Percentiles rank a stretch among this genome's conserved stretches.
Conservation (phyloP, 2,797 vertebrate genomes). For the Falco peregrinus region DNA sequence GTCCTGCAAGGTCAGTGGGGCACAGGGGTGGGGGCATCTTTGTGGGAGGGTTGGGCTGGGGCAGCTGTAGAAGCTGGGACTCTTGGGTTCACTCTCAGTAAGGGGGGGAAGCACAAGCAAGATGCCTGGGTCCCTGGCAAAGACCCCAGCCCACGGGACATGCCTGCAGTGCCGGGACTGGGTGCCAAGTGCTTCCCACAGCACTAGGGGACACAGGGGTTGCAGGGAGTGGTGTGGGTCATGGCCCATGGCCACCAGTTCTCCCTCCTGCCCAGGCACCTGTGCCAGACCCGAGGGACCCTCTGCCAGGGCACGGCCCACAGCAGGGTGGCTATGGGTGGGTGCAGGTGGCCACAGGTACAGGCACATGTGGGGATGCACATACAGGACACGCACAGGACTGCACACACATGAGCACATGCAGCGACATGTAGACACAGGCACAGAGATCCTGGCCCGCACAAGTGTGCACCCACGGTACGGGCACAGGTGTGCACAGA, state of each 20-base stretch:
- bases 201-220: not conserved
- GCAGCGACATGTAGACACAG: accelerated
- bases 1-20: conserved; percentile 84
- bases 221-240: not conserved
- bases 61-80: not conserved
- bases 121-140: not conserved
- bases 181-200: not conserved
- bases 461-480: not conserved
- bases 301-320: not conserved
- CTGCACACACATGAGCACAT: not conserved
- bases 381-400: not conserved
- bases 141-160: accelerated
- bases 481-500: not conserved
- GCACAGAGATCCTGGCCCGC: not conserved
- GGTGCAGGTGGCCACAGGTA: not conserved
- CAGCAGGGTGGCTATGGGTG: not conserved
- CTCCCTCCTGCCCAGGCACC: not conserved
- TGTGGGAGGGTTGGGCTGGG: not conserved
- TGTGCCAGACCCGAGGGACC: not conserved
- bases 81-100: not conserved
- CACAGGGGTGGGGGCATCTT: not conserved
- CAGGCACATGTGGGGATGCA: accelerated
- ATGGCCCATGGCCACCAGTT: accelerated
- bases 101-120: not conserved
- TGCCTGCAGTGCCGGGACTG: not conserved